These are phyloP conservation scores for Macrostomum cliftonense DNA, from an alignment of 2,888 invertebrate genomes.

Conservation along the genomic window DNA sequence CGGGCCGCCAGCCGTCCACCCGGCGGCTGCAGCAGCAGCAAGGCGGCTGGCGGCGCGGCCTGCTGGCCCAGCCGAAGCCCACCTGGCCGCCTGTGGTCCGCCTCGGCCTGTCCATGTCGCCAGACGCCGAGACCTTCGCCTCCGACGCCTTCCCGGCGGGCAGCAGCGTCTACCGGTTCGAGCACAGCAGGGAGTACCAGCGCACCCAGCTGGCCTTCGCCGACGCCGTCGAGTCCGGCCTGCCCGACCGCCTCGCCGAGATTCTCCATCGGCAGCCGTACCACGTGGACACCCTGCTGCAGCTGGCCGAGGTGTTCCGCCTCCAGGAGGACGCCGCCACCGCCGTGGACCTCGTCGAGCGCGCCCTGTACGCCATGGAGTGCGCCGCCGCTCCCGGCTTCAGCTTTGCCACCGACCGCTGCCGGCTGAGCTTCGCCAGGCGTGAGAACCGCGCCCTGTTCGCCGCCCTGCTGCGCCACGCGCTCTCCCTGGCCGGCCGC, in stretches of 20 bases:
- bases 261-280: constrained; percentile 52
- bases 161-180: constrained; percentile 38
- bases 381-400: constrained; percentile 60
- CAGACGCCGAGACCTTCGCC: constrained; percentile 43
- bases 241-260: no score
- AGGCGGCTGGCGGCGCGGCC: no score
- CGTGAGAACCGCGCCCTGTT: constrained; percentile 65
- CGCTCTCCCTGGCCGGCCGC: constrained; percentile 55
- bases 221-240: constrained; percentile 52
- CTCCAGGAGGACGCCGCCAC: constrained; percentile 58
- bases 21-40: no score
- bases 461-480: constrained; percentile 60
- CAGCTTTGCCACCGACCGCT: constrained; percentile 53
- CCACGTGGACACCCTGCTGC: constrained; percentile 60
- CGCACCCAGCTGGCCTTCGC: constrained; percentile 55
- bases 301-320: constrained; percentile 58
- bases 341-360: constrained; percentile 58
- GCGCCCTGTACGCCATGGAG: constrained; percentile 57
- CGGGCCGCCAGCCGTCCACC: no score
- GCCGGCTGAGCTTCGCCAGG: constrained; percentile 54
- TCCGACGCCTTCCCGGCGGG: constrained; percentile 45
- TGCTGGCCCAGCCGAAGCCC: constrained; percentile 50
- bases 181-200: constrained; percentile 55
- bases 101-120: constrained; percentile 49
- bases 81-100: constrained; percentile 50